A percentile compares a stretch with the other conserved stretches of the same genome.
Conservation (phyloP, 2,113 vertebrate genomes). For the Onychorhynchus coronatus region DNA sequence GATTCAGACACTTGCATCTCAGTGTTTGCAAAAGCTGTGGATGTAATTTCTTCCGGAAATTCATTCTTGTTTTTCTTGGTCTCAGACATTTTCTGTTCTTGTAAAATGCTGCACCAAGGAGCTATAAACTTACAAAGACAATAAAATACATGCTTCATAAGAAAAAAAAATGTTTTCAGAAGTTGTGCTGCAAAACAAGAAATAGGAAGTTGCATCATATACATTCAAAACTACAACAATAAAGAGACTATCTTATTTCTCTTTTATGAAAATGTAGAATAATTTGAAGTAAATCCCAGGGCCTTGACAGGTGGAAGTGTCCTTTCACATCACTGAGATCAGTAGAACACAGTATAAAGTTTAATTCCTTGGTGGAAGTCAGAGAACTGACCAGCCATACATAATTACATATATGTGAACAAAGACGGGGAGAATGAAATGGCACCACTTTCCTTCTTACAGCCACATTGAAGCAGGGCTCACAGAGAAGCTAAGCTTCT, state of each 20-base stretch:
- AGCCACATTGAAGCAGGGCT: background rate
- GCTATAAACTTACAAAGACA: background rate
- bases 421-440: background rate
- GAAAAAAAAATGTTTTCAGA: background rate
- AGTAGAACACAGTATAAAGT: background rate
- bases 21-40: background rate
- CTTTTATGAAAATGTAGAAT: background rate
- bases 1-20: background rate
- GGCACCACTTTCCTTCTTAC: background rate
- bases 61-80: background rate
- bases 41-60: background rate
- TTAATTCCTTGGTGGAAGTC: background rate
- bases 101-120: background rate
- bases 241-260: background rate
- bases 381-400: background rate
- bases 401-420: accelerated
- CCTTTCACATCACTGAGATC: background rate
- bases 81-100: background rate
- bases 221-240: background rate
- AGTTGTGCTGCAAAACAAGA: background rate
- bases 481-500: background rate
- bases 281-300: background rate
- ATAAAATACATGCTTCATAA: background rate
- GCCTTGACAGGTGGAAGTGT: background rate
- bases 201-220: background rate